phyloP scores from a whole-genome alignment of 2,113 vertebrate genomes.

The Proteles cristata region DNA sequence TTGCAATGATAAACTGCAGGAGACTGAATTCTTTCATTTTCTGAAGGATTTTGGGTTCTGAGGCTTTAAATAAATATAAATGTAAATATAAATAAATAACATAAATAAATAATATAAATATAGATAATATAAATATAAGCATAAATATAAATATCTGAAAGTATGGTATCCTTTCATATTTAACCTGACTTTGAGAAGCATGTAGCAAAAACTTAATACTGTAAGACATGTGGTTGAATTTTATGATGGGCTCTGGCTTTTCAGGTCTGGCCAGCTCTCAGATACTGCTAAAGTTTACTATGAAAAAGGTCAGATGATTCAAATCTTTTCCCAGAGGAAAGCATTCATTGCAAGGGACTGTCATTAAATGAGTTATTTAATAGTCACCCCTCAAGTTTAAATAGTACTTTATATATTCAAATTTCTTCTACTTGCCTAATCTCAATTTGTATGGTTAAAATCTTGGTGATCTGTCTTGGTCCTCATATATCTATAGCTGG shows the following conservation, averaged over 20 bases:
- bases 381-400: background rate
- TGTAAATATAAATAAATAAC: too few species aligned
- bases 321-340: background rate
- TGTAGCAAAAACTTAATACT: background rate
- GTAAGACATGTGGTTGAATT: background rate
- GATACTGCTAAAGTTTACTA: conserved; percentile 26
- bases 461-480: background rate
- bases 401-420: background rate
- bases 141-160: background rate
- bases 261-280: background rate
- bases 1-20: background rate
- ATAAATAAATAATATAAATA: too few species aligned
- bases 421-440: background rate
- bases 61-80: background rate
- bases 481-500: background rate
- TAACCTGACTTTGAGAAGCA: conserved; percentile 25
- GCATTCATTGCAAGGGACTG: background rate
- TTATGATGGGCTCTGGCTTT: conserved; percentile 16
- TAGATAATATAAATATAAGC: background rate
- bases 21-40: conserved; percentile 10
- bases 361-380: conserved; percentile 41
- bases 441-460: background rate
- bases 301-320: conserved; percentile 36
- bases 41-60: background rate
- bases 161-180: background rate